phyloP scores from a whole-genome alignment of 2,797 vertebrate genomes.

The Darevskia nairensis region DNA sequence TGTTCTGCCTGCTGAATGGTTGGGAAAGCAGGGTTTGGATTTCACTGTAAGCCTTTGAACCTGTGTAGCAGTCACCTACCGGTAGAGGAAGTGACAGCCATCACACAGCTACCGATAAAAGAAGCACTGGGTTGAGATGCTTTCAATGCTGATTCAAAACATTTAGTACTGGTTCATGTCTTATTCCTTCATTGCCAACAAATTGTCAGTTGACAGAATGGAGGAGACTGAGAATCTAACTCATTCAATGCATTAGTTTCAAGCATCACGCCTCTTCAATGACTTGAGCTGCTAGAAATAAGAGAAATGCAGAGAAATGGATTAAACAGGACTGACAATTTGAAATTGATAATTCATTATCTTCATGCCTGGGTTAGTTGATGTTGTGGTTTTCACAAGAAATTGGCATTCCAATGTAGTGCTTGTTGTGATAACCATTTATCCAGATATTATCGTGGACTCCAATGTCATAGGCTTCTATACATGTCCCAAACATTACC shows the following conservation, averaged over 20 bases:
- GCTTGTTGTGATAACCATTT: background rate
- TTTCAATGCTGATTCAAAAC: background rate
- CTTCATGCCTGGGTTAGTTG: background rate
- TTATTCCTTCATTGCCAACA: background rate
- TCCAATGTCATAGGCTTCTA: background rate
- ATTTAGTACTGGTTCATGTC: background rate
- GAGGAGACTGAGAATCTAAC: background rate
- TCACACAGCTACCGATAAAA: background rate
- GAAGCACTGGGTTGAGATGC: background rate
- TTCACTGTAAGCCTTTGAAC: background rate
- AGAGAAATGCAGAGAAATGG: background rate
- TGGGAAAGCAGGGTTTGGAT: background rate
- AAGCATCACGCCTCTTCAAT: background rate
- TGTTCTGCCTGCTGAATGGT: too few species aligned
- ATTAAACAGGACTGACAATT: background rate
- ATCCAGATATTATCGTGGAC: background rate
- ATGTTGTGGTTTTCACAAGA: background rate
- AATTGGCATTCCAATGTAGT: background rate
- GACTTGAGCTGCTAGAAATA: background rate
- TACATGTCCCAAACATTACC: background rate
- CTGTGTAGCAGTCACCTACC: background rate
- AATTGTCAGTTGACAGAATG: background rate
- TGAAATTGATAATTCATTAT: slow-evolving; percentile 20
- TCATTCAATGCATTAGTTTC: background rate
- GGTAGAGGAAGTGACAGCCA: background rate